Evolutionary conservation across 2,797 vertebrate genomes (phyloP).

Genomic region (Sebastes reedi): DNA sequence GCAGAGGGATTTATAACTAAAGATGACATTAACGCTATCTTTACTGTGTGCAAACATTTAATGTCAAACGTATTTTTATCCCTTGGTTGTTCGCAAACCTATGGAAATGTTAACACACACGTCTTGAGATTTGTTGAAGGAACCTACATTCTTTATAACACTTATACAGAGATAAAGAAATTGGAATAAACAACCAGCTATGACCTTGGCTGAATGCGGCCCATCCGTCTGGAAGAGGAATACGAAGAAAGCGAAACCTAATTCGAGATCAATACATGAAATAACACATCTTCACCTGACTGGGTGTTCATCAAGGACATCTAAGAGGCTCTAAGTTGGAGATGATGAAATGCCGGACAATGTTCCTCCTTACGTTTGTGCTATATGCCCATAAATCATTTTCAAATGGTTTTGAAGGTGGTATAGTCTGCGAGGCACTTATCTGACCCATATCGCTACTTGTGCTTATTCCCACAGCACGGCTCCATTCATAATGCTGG

Average conservation of each 20-base stretch:
- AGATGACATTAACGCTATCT: background rate
- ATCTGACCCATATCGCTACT: conserved; percentile 71
- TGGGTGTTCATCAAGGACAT: conserved; percentile 67
- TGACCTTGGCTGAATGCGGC: conserved; percentile 52
- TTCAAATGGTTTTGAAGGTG: conserved; percentile 61
- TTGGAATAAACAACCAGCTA: conserved; percentile 37
- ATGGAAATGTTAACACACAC: background rate
- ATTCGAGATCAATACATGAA: conserved; percentile 70
- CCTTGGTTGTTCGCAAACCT: background rate
- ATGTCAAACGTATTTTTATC: background rate
- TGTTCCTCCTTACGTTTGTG: conserved; percentile 53
- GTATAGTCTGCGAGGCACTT: conserved; percentile 47
- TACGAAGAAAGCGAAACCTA: conserved; percentile 36
- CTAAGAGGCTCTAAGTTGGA: conserved; percentile 45
- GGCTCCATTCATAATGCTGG: conserved; percentile 57
- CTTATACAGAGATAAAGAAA: conserved; percentile 9
- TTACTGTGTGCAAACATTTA: background rate
- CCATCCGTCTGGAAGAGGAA: conserved; percentile 42
- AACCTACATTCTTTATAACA: background rate
- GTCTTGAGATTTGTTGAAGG: background rate
- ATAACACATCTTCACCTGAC: conserved; percentile 49
- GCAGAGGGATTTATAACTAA: background rate
- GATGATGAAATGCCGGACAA: conserved; percentile 70
- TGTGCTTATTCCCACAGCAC: conserved; percentile 59
- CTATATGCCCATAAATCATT: conserved; percentile 66